These are phyloP conservation scores for Tragelaphus buxtoni DNA, from an alignment of 2,113 vertebrate species.

Conservation along the genomic window DNA sequence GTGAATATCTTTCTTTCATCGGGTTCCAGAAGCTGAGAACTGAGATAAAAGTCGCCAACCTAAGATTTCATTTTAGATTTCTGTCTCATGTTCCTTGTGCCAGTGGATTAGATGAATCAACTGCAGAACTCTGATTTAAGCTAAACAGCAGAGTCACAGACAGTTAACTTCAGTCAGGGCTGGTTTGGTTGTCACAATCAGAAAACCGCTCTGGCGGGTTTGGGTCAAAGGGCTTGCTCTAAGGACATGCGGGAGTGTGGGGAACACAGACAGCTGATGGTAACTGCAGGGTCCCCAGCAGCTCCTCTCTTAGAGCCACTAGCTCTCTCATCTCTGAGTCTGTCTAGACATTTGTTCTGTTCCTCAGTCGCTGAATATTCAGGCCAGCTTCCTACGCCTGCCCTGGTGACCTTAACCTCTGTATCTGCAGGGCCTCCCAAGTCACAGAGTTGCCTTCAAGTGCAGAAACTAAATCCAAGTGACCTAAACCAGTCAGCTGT, in stretches of 20 bases:
- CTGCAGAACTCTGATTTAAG: neutral
- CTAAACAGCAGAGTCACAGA: neutral
- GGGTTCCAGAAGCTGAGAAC: neutral
- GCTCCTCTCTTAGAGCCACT: neutral
- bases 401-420: neutral
- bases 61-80: neutral
- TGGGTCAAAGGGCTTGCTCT: neutral
- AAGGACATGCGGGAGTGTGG: neutral
- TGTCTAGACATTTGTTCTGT: neutral
- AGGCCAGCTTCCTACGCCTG: neutral
- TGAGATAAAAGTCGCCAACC: neutral
- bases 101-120: neutral
- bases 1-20: neutral
- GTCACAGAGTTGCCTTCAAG: neutral
- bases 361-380: neutral
- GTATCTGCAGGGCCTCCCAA: neutral
- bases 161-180: neutral
- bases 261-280: neutral
- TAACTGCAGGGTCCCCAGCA: neutral
- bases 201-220: neutral
- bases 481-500: neutral
- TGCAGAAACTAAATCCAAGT: neutral
- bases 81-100: neutral
- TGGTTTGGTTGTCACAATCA: neutral
- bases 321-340: neutral